These are phyloP conservation scores for Ambastaia sidthimunki DNA, from an alignment of 2,797 vertebrate genomes.

Conservation along the genomic window DNA sequence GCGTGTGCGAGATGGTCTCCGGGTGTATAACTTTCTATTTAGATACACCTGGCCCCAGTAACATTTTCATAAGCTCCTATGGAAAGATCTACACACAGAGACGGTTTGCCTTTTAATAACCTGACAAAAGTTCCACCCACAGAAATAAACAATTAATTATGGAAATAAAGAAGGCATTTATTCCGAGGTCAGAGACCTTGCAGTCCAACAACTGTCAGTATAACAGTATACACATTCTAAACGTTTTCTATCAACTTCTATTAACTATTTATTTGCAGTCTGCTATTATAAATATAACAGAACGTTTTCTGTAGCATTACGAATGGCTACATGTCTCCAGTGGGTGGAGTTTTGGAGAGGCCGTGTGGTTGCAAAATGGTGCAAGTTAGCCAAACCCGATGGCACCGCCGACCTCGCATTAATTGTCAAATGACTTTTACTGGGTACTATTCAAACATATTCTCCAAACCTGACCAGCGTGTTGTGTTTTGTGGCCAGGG, in stretches of 20 bases:
- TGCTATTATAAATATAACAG: not conserved
- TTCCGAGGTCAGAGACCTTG: conserved; percentile 43
- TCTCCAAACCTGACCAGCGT: conserved; percentile 6
- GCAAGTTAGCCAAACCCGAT: not conserved
- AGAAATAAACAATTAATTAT: conserved; percentile 74
- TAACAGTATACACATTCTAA: conserved; percentile 55
- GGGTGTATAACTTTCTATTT: conserved; percentile 53
- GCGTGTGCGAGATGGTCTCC: not conserved
- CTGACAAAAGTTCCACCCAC: conserved; percentile 60
- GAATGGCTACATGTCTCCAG: no score
- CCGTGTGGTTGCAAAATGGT: not conserved
- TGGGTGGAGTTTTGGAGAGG: not conserved
- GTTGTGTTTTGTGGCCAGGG: conserved; percentile 28
- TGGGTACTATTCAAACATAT: conserved; percentile 6
- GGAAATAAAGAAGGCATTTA: conserved; percentile 66
- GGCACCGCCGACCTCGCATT: not conserved
- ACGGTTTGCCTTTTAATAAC: conserved; percentile 64
- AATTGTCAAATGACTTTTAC: conserved; percentile 31
- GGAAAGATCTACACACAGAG: conserved; percentile 71
- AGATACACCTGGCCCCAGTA: conserved; percentile 53
- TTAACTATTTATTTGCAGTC: not conserved
- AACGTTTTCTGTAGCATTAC: not conserved
- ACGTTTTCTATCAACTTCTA: not conserved
- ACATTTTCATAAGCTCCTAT: conserved; percentile 66
- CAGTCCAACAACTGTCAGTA: conserved; percentile 44